A percentile compares a stretch with the other conserved stretches of the same genome.
Evolutionary conservation across 2,113 vertebrate genomes (phyloP).

Genomic region (Colinus virginianus): DNA sequence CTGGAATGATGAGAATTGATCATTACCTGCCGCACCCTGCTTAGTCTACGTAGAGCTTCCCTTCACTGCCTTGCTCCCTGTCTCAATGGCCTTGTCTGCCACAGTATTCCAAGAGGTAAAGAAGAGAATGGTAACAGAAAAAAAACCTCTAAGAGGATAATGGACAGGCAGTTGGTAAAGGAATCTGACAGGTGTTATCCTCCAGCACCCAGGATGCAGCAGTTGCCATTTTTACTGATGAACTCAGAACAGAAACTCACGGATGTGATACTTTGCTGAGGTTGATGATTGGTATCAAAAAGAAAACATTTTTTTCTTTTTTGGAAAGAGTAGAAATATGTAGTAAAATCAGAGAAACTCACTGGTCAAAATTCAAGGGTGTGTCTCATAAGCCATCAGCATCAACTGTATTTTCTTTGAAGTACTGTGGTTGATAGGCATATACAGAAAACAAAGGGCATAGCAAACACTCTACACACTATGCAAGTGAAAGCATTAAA

Average conservation of each 20-base stretch:
- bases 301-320: neutral
- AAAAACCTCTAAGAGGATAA: neutral
- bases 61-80: neutral
- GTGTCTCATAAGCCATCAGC: fast-evolving
- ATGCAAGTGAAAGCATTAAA: neutral
- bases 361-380: neutral
- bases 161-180: neutral
- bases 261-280: neutral
- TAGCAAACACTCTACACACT: neutral
- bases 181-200: neutral
- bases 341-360: neutral
- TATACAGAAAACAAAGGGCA: neutral
- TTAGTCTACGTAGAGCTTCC: neutral
- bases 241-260: neutral
- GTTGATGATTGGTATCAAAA: neutral
- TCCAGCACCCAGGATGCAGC: neutral
- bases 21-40: neutral
- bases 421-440: neutral
- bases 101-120: neutral
- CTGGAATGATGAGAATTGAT: neutral
- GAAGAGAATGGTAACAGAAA: neutral
- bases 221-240: neutral
- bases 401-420: neutral
- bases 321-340: neutral
- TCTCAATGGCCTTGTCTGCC: neutral